phyloP scores from a whole-genome alignment of 2,888 invertebrate genomes.

The Ormia ochracea region DNA sequence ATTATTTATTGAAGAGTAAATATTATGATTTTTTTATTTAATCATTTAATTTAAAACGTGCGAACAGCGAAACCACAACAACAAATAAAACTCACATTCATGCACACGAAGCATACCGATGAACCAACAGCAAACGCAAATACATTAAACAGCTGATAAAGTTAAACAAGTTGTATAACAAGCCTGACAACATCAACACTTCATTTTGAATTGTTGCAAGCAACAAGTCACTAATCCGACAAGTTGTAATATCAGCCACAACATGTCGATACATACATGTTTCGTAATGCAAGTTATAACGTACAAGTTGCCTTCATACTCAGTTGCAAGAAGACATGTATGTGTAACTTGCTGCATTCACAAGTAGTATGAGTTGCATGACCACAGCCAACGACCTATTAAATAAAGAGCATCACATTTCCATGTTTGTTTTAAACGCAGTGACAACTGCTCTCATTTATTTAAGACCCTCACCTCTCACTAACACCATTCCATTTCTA shows the following conservation, averaged over 20 bases:
- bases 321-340: not conserved
- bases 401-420: conserved; percentile 35
- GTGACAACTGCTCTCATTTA: conserved; percentile 57
- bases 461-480: conserved; percentile 30
- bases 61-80: conserved; percentile 38
- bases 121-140: conserved; percentile 8
- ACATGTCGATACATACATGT: not conserved
- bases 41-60: conserved; percentile 60
- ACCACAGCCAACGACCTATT: conserved; percentile 31
- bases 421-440: conserved; percentile 19
- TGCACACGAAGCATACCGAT: not conserved
- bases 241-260: not conserved
- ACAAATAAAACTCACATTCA: not conserved
- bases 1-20: conserved; percentile 55
- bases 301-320: not conserved
- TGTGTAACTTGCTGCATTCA: not conserved
- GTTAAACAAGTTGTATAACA: conserved; percentile 4
- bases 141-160: conserved; percentile 17
- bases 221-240: conserved; percentile 5
- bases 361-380: conserved; percentile 15
- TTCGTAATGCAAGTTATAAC: not conserved
- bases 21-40: conserved; percentile 57
- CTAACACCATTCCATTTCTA: not conserved
- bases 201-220: not conserved
- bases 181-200: not conserved